phyloP scores from a whole-genome alignment of 2,888 invertebrate species.

The Augochlorella aurata region DNA sequence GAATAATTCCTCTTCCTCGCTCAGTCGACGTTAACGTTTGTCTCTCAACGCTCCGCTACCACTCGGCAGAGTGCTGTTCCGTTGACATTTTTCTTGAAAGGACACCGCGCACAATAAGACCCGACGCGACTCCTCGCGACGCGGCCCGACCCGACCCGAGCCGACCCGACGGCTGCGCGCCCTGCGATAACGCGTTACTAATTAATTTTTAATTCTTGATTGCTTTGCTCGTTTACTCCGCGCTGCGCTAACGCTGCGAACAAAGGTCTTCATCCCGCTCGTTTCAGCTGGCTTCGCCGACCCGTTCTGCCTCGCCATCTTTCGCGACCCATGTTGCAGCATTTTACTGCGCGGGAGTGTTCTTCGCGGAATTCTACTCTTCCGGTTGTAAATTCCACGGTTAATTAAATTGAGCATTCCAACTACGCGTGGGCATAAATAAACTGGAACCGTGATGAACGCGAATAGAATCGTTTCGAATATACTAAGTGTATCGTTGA shows the following conservation, averaged over 20 bases:
- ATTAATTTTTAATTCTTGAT: slow-evolving; percentile 64
- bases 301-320: neutral
- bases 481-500: too few relatives aligned
- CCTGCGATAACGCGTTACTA: slow-evolving; percentile 55
- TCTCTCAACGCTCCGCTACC: slow-evolving; percentile 18
- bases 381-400: neutral
- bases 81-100: slow-evolving; percentile 52
- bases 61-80: neutral
- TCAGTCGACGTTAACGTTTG: slow-evolving; percentile 44
- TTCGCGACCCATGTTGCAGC: neutral
- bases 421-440: neutral
- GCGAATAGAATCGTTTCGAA: neutral
- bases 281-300: neutral
- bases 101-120: neutral
- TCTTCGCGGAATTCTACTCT: neutral
- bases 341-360: neutral
- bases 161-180: slow-evolving; percentile 35
- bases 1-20: slow-evolving; percentile 29
- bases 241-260: slow-evolving; percentile 19
- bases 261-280: slow-evolving; percentile 19
- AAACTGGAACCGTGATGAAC: neutral
- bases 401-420: too few relatives aligned
- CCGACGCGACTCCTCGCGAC: slow-evolving; percentile 7
- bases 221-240: slow-evolving; percentile 51
- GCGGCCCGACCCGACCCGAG: too few relatives aligned